Conservation (phyloP, 2,113 vertebrate genomes). For the Pterocles gutturalis region DNA sequence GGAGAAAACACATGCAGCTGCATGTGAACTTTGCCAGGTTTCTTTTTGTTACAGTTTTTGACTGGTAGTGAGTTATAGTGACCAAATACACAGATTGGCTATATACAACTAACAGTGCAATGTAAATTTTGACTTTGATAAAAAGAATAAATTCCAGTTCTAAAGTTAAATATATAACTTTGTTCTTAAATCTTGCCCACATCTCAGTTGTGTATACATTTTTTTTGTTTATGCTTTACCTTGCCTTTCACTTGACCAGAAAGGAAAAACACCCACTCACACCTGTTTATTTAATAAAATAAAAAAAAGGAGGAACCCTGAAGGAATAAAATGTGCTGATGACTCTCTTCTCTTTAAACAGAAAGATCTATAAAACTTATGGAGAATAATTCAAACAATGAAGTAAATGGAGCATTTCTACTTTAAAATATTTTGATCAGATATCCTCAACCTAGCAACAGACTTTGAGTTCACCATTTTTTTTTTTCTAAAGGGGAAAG, state of each 20-base stretch:
- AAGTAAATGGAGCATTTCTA: not conserved
- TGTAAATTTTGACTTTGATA: not conserved
- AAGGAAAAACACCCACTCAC: not conserved
- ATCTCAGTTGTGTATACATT: not conserved
- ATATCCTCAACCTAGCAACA: conserved; percentile 4
- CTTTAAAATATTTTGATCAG: not conserved
- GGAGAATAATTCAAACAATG: not conserved
- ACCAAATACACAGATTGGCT: not conserved
- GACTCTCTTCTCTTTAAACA: not conserved
- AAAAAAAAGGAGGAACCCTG: not conserved
- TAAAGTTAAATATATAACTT: not conserved
- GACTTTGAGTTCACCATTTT: not conserved
- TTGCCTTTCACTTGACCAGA: not conserved
- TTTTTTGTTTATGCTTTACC: not conserved
- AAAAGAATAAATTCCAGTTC: not conserved
- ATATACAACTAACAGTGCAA: too few species aligned
- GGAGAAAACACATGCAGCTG: accelerated
- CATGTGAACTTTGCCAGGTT: not conserved
- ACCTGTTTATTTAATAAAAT: not conserved
- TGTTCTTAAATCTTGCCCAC: not conserved
- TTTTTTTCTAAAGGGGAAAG: not conserved
- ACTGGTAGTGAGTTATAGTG: not conserved
- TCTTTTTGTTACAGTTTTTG: not conserved
- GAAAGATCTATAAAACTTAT: not conserved
- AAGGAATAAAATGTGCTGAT: not conserved